phyloP scores from a whole-genome alignment of 2,113 vertebrate genomes.

The Variabilichromis moorii region DNA sequence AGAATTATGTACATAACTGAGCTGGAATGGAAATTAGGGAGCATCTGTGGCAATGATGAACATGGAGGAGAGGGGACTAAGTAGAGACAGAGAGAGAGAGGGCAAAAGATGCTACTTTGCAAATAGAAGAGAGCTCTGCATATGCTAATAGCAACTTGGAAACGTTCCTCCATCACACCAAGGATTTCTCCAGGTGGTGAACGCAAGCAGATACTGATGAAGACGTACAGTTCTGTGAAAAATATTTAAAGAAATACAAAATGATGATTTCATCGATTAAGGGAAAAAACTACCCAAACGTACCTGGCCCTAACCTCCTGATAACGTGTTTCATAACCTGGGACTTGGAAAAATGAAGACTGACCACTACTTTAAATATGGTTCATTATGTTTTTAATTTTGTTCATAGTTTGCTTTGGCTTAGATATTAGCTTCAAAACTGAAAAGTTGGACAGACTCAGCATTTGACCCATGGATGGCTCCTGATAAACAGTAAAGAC shows the following conservation, averaged over 20 bases:
- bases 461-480: neutral
- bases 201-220: constrained; percentile 3
- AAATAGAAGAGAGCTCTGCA: neutral
- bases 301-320: neutral
- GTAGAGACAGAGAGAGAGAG: neutral
- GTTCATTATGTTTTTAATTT: neutral
- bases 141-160: constrained; percentile 33
- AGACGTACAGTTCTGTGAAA: neutral
- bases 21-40: constrained; percentile 57
- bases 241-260: neutral
- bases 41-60: constrained; percentile 41
- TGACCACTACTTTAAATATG: neutral
- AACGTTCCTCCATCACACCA: constrained; percentile 24
- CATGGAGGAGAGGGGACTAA: neutral
- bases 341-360: neutral
- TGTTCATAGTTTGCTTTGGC: neutral
- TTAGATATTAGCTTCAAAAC: neutral
- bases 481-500: neutral
- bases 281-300: neutral
- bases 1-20: constrained; percentile 72
- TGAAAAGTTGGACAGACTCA: neutral
- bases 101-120: constrained; percentile 25
- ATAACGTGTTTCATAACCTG: neutral
- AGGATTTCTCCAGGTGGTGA: constrained; percentile 33
- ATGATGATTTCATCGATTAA: neutral